phyloP scores from a whole-genome alignment of 1,140 invertebrate genomes.

The Melipona quadrifasciata region DNA sequence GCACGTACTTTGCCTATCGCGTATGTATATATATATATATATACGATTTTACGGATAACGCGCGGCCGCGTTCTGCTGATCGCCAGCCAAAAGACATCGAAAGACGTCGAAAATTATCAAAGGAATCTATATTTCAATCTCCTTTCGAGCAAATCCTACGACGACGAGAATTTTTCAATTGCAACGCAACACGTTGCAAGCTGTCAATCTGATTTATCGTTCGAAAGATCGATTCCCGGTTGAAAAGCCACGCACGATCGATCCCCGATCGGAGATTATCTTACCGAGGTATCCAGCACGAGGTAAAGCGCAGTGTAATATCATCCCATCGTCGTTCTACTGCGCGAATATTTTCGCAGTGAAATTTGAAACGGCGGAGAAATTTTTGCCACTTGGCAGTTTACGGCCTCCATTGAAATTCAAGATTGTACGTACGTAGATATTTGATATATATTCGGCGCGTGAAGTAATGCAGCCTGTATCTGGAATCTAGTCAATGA shows the following conservation, averaged over 20 bases:
- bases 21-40: neutral
- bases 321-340: neutral
- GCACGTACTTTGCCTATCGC: slow-evolving; percentile 47
- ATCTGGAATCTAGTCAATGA: neutral
- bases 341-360: neutral
- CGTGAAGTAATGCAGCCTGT: neutral
- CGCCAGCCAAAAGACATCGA: neutral
- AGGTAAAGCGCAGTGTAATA: neutral
- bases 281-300: neutral
- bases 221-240: neutral
- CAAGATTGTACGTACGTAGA: neutral
- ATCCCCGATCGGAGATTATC: neutral
- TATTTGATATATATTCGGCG: neutral
- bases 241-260: neutral
- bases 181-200: too few species aligned
- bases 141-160: too few species aligned
- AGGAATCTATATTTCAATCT: too few species aligned
- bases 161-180: neutral
- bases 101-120: too few species aligned
- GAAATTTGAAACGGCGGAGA: neutral
- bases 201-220: neutral
- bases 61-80: slow-evolving; percentile 14
- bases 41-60: slow-evolving; percentile 44
- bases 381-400: neutral
- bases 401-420: neutral